Evolutionary conservation across 2,888 invertebrate species (phyloP).

Genomic region (Eupithecia dodoneata): DNA sequence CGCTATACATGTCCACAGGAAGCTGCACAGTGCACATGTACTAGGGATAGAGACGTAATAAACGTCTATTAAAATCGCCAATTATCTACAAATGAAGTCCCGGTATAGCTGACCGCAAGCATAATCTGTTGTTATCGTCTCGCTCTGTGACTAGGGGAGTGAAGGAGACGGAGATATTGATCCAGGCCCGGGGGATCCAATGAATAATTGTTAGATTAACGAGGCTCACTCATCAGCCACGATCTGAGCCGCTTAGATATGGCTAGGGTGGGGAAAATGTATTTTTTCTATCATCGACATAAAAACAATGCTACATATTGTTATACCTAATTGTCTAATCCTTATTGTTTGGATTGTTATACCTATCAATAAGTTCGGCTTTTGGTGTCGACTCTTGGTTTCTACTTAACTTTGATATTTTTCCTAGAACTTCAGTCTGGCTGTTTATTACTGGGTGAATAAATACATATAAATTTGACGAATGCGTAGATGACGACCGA

Average conservation of each 20-base stretch:
- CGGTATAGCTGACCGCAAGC: constrained; percentile 43
- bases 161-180: constrained; percentile 36
- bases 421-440: neutral
- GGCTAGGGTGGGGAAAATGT: constrained; percentile 47
- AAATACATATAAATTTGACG: neutral
- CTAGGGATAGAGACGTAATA: neutral
- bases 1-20: neutral
- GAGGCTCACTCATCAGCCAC: constrained; percentile 72
- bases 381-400: neutral
- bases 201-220: constrained; percentile 82
- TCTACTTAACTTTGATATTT: neutral
- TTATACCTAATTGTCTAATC: neutral
- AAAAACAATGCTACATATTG: neutral
- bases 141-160: constrained; percentile 24
- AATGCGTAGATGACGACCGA: neutral
- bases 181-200: constrained; percentile 56
- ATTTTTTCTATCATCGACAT: constrained; percentile 7
- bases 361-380: neutral
- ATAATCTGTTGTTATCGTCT: constrained; percentile 34
- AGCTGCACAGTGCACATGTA: neutral
- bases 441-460: neutral
- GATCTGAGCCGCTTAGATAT: constrained; percentile 66
- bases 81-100: constrained; percentile 40
- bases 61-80: constrained; percentile 25
- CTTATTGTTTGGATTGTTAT: neutral